A percentile compares a stretch with the other conserved stretches of the same genome.
Evolutionary conservation across 2,797 vertebrate genomes (phyloP).

Genomic region (Pseudomugil gertrudae): DNA sequence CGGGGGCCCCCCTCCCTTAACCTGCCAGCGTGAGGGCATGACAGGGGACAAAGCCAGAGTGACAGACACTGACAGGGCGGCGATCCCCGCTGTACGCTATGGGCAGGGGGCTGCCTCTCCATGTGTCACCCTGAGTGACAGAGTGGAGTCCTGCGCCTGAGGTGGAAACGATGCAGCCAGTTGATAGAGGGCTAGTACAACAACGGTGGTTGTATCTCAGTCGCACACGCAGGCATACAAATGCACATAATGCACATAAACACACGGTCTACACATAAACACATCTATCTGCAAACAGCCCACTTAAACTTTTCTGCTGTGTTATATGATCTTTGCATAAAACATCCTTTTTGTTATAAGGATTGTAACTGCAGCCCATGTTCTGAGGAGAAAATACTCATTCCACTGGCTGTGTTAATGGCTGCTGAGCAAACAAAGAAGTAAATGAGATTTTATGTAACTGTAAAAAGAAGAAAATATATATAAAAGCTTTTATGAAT

Average conservation of each 20-base stretch:
- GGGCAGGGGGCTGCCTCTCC: slow-evolving; percentile 51
- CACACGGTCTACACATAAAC: background rate
- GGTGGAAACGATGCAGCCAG: slow-evolving; percentile 52
- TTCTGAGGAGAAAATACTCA: slow-evolving; percentile 8
- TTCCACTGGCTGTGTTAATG: slow-evolving; percentile 29
- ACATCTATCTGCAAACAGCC: background rate
- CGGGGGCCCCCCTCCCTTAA: slow-evolving; percentile 10
- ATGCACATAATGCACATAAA: background rate
- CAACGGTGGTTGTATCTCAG: slow-evolving; percentile 15
- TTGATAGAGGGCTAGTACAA: slow-evolving; percentile 37
- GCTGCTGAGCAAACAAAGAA: slow-evolving; percentile 9
- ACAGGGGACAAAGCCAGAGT: slow-evolving; percentile 66
- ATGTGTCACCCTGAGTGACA: slow-evolving; percentile 74
- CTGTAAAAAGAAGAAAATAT: slow-evolving; percentile 8
- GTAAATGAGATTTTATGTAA: slow-evolving; percentile 41
- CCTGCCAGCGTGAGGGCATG: slow-evolving; percentile 61
- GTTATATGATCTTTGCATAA: background rate
- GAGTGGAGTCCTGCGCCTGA: slow-evolving; percentile 59
- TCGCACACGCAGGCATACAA: slow-evolving; percentile 38
- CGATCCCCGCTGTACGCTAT: slow-evolving; percentile 58
- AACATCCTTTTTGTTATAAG: background rate
- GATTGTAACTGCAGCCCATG: background rate
- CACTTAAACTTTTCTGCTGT: background rate
- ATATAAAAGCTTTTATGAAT: slow-evolving; percentile 33
- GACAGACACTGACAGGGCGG: slow-evolving; percentile 71